Evolutionary conservation across 1,140 invertebrate species (phyloP).

Genomic region (Conopomorpha cramerella): DNA sequence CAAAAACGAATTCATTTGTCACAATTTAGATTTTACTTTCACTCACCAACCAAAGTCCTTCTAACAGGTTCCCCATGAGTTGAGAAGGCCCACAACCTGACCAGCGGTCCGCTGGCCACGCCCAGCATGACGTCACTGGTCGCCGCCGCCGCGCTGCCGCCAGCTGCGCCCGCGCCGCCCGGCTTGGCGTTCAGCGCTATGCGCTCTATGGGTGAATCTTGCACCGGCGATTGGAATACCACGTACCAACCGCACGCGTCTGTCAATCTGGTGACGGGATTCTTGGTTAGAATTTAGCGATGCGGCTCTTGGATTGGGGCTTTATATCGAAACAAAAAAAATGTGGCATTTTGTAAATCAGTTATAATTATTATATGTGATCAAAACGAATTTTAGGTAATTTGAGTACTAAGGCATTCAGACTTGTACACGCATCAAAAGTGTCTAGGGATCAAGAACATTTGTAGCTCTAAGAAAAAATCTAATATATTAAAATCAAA

Average conservation of each 20-base stretch:
- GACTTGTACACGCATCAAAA: too few relatives aligned
- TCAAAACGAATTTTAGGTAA: too few relatives aligned
- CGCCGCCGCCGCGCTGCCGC: conserved; percentile 28
- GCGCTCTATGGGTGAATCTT: conserved; percentile 87
- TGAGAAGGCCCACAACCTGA: conserved; percentile 88
- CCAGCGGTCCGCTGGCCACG: conserved; percentile 83
- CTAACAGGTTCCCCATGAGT: conserved; percentile 51
- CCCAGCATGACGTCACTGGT: conserved; percentile 54
- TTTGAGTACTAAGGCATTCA: too few relatives aligned
- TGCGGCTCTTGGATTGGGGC: too few relatives aligned
- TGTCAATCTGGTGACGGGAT: conserved; percentile 71
- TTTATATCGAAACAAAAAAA: too few relatives aligned
- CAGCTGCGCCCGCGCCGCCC: conserved; percentile 62
- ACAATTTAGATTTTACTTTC: not conserved
- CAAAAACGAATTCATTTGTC: too few relatives aligned
- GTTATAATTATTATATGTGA: too few relatives aligned
- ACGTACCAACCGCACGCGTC: conserved; percentile 96
- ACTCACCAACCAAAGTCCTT: conserved; percentile 44
- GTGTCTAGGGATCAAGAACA: too few relatives aligned
- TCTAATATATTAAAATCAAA: too few relatives aligned
- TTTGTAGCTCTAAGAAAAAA: too few relatives aligned
- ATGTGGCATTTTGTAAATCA: too few relatives aligned
- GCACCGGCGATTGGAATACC: conserved; percentile 90
- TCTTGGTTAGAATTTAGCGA: too few relatives aligned
- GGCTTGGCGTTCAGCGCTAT: conserved; percentile 96